These are phyloP conservation scores for Chelon labrosus DNA, from an alignment of 2,797 vertebrate species.

Conservation along the genomic window DNA sequence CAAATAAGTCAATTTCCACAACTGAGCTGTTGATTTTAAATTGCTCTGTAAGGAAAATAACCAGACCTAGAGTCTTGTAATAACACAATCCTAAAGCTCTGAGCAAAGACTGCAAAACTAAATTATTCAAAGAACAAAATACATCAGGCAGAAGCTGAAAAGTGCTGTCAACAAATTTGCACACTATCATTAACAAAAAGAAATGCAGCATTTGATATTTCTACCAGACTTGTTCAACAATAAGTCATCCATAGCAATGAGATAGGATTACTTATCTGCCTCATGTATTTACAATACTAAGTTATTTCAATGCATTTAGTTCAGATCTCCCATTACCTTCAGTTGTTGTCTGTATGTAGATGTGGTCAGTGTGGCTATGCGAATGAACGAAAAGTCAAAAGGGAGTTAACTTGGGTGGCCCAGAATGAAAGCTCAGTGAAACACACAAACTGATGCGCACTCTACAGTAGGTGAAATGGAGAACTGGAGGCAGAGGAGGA, in stretches of 20 bases:
- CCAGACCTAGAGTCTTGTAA: too few species aligned
- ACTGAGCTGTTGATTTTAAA: neutral
- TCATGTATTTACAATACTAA: neutral
- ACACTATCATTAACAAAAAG: neutral
- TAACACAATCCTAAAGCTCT: neutral
- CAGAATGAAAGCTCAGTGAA: conserved; percentile 7
- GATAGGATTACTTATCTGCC: neutral
- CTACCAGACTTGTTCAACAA: neutral
- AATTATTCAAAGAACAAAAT: neutral
- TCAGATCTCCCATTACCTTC: neutral
- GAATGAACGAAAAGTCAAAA: neutral
- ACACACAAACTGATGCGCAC: conserved; percentile 1
- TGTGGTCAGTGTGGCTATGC: neutral
- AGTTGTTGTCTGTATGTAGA: too few species aligned
- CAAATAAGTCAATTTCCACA: neutral
- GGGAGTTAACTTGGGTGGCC: too few species aligned
- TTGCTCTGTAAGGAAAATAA: neutral
- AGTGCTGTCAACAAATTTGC: neutral
- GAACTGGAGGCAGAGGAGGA: conserved; percentile 46
- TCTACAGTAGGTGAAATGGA: conserved; percentile 21
- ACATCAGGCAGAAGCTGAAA: neutral
- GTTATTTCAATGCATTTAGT: neutral
- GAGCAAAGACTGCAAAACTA: too few species aligned
- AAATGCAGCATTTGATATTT: neutral
- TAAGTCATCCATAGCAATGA: neutral